Conservation (phyloP, 2,113 vertebrate genomes). For the Marmota flaviventris region DNA sequence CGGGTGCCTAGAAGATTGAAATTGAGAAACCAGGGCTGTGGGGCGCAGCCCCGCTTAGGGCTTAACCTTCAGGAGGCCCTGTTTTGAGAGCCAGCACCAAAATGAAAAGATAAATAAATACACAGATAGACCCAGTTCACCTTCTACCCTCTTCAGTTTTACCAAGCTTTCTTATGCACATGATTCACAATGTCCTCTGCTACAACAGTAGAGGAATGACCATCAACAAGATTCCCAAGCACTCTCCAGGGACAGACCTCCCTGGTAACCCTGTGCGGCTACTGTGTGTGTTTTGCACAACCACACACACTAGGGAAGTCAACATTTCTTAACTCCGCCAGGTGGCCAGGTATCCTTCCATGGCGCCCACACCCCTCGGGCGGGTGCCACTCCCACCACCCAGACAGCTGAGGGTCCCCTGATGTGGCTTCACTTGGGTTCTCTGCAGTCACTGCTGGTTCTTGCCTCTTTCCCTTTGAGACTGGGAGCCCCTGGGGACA, state of each 20-base stretch:
- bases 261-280: too few species aligned
- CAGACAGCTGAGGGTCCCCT: not conserved
- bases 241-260: too few species aligned
- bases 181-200: not conserved
- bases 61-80: too few species aligned
- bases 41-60: too few species aligned
- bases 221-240: accelerated
- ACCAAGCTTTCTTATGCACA: not conserved
- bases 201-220: not conserved
- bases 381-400: not conserved
- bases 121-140: accelerated
- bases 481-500: not conserved
- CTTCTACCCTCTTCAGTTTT: not conserved
- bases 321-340: accelerated
- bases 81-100: too few species aligned
- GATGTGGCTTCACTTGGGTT: not conserved
- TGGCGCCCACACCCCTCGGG: not conserved
- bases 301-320: too few species aligned
- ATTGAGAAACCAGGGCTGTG: not conserved
- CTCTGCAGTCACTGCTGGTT: not conserved
- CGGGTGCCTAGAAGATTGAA: not conserved
- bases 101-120: not conserved
- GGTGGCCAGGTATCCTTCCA: not conserved
- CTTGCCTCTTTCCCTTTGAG: not conserved
- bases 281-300: too few species aligned